Evolutionary conservation across 92 coral and sea anemone genomes (phyloP), one percentile per base, ranked within the genome.

Genomic region (Metridium senile): DNA sequence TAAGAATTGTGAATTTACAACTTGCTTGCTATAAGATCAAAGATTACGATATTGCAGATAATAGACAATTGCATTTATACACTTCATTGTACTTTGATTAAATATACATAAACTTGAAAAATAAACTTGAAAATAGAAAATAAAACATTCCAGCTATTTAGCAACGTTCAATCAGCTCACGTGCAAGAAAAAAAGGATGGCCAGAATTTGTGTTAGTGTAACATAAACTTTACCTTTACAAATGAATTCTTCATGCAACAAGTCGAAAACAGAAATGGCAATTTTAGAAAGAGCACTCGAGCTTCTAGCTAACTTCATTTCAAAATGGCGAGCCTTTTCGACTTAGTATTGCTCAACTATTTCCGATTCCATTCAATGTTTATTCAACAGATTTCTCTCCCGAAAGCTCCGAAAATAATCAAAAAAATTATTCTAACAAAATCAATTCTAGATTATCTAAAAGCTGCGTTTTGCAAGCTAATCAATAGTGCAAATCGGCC

Each of bases 261-360:
- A 11, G 22, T n/a, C 30, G 1, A 18, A 1, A 16, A 9, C 33
- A 7, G 31, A 21, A 54, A 54, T 2, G 3, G 33, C 11, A 59
- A 16, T 26, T 59, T 59, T 9, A 8, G 9, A 59, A 59, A 23
- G 32, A 26, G 9, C 33, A 23, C 22, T 26, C 66, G 22, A 59
- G 66, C 31, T 23, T 26, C 4, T 59, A 23, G 11, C 31, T 3
- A 2, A 59, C 2, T 26, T 22, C 22, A 59, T 75, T 62, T 75
- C 59, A 75, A 75, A 75, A 75, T 75, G 80, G 80, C 71, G 80
- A 75, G 70, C 45, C 70, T 27, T 25, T 67, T 20, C 9, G 52
- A 62, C 30, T 16, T 66, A n/a, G 68, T 39, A 62, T 74, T 74
- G 70, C 79, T 45, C 39, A 74, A 59, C 61, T 2, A 75, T 62